These are phyloP conservation scores for Aporophyla lueneburgensis DNA, from an alignment of 2,888 invertebrate species.

Conservation along the genomic window DNA sequence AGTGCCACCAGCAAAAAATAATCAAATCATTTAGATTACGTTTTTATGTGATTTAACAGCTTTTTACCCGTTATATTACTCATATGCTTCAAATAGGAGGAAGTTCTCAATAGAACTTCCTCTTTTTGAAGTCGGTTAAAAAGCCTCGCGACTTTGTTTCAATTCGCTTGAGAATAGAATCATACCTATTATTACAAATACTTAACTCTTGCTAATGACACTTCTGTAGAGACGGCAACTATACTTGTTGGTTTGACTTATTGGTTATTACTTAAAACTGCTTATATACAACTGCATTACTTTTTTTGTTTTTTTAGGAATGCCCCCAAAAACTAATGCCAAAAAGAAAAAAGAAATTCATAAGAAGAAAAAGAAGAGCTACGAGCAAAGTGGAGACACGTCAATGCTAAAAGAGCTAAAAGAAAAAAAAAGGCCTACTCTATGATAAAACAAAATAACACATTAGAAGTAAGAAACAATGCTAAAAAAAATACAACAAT, in stretches of 20 bases:
- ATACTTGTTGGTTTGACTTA: constrained; percentile 1
- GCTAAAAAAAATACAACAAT: not conserved
- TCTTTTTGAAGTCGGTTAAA: not conserved
- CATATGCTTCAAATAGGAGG: too few species aligned
- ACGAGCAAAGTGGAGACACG: too few species aligned
- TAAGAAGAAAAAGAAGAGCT: too few species aligned
- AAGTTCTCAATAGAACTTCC: too few species aligned
- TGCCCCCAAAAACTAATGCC: constrained; percentile 7
- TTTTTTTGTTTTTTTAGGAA: not conserved
- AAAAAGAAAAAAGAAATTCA: constrained; percentile 37
- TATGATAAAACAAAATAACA: not conserved
- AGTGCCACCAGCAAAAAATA: not conserved
- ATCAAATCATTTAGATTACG: constrained; percentile 1
- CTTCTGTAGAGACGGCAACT: constrained; percentile 8
- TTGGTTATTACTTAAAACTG: not conserved
- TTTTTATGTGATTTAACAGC: constrained; percentile 5
- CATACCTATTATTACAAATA: constrained; percentile 11
- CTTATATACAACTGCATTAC: not conserved
- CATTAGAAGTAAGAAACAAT: constrained; percentile 2
- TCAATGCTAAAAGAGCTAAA: too few species aligned
- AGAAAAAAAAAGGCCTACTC: not conserved
- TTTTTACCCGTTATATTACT: too few species aligned
- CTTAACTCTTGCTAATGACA: constrained; percentile 16
- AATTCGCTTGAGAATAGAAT: constrained; percentile 16
- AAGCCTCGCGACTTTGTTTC: constrained; percentile 10